Evolutionary conservation across 1,140 invertebrate genomes (phyloP).

Genomic region (Phortica variegata): DNA sequence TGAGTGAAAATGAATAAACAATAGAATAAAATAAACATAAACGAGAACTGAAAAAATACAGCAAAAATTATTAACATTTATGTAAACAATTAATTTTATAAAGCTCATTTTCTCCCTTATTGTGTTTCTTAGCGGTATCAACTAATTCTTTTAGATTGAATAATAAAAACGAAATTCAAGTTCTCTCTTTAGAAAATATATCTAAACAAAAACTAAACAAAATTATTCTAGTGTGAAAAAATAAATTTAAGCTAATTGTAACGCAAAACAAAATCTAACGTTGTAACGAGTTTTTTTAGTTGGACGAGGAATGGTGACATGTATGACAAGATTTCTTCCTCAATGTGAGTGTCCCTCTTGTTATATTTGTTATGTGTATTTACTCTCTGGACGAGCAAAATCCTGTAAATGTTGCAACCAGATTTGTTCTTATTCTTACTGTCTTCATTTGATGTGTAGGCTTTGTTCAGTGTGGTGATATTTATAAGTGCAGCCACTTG

Average conservation of each 20-base stretch:
- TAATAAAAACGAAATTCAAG: constrained; percentile 9
- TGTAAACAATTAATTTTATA: constrained; percentile 48
- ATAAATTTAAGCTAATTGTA: constrained; percentile 44
- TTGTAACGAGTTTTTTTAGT: not conserved
- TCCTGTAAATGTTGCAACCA: no score
- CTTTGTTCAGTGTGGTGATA: no score
- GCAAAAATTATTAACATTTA: constrained; percentile 20
- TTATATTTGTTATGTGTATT: constrained; percentile 8
- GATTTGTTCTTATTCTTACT: no score
- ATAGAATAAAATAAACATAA: constrained; percentile 11
- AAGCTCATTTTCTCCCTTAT: constrained; percentile 26
- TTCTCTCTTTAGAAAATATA: constrained; percentile 2
- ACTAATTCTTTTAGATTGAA: constrained; percentile 14
- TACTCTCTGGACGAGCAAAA: no score
- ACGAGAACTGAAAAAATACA: constrained; percentile 14
- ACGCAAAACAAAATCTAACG: constrained; percentile 41
- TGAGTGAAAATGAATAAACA: constrained; percentile 1
- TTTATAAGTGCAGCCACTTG: no score
- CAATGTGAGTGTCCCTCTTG: not conserved
- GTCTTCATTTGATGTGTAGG: no score
- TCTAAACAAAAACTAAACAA: constrained; percentile 34
- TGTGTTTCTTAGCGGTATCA: not conserved
- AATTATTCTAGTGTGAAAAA: constrained; percentile 48
- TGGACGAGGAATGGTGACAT: no score
- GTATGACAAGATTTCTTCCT: constrained; percentile 16